Base-by-base conservation (phyloP, 2,797 vertebrate genomes). In the Limnodromus scolopaceus region DNA sequence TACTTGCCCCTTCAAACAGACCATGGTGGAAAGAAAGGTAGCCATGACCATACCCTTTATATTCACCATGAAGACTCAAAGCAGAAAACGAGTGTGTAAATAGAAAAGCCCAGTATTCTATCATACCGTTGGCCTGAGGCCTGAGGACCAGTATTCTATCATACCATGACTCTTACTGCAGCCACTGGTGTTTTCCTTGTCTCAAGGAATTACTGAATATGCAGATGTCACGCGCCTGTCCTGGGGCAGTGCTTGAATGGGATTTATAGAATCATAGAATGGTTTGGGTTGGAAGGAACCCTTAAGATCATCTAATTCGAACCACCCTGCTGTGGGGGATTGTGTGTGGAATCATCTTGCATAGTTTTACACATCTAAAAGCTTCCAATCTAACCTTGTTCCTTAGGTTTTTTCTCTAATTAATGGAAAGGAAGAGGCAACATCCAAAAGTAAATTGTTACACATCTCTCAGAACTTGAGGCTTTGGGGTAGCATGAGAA, bases 261-360 rank as follows among this genome's bases (percentile, higher is more conserved):
- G 27, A 54, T 54, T 65, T n/a, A 65, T 7, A 60, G 19, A 74
- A 64, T 64, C 34, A 54, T 6, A 63, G 79, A 60, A 34, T 34
- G 15, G 3, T 70, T 70, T 60, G 18, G 13, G 45, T 60, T 60
- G 55, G 32, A 63, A 70, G 13, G 5, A 41, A 48, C 30, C 11
- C 70, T 48, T 41, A 55, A 63, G 16, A 83, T 17, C 23, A 19
- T 9, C 12, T 41, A 55, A 22, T 61, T 61, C 34, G 51, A 89
- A 25, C 4, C 2, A 20, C 28, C 4, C 13, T 72, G 25, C 15
- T 30, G 17, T 46, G n/a, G 3, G 7, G 7, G 3, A 6, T 8
- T 48, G 46, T 24, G 46, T 48, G 27, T 60, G 45, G 34, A 72
- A 66, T 8, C 11, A 58, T 70, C 46, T 70, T 60, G 34, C 19